Percentiles rank a stretch among this genome's conserved stretches.
phyloP scores from a whole-genome alignment of 2,113 vertebrate genomes.

The Chiloscyllium plagiosum region DNA sequence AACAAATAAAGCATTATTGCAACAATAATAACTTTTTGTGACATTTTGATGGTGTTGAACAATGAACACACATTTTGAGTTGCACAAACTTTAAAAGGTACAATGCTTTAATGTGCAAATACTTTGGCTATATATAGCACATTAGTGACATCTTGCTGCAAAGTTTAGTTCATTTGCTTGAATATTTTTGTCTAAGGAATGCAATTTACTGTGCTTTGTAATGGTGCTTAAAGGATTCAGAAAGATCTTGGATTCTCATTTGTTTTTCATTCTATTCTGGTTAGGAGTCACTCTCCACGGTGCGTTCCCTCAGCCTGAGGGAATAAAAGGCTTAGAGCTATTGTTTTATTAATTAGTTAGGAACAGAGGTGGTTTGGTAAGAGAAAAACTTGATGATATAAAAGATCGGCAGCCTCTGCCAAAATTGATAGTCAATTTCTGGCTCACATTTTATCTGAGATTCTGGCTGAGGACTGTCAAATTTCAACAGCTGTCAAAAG shows the following conservation, averaged over 20 bases:
- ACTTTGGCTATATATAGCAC: not conserved
- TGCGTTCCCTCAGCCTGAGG: not conserved
- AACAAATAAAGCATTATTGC: not conserved
- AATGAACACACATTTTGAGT: not conserved
- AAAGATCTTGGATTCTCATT: not conserved
- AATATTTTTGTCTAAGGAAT: not conserved
- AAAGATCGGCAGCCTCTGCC: not conserved
- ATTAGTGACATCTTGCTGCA: not conserved
- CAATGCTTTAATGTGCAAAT: not conserved
- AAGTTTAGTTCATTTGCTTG: not conserved
- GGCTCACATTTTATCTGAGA: not conserved
- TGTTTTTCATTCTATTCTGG: not conserved
- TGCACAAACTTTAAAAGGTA: too few relatives aligned
- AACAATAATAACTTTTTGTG: not conserved
- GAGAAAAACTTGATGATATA: not conserved
- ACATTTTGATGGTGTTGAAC: not conserved
- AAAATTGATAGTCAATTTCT: not conserved
- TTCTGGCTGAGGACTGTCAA: not conserved
- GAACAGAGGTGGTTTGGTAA: not conserved
- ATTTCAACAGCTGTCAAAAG: not conserved
- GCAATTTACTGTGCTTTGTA: not conserved
- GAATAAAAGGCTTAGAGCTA: not conserved
- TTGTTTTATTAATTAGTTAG: not conserved
- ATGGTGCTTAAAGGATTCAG: not conserved
- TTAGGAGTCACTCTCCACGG: not conserved